These are phyloP conservation scores for Lumbricus terrestris DNA, from an alignment of 2,888 invertebrate genomes.

Conservation along the genomic window DNA sequence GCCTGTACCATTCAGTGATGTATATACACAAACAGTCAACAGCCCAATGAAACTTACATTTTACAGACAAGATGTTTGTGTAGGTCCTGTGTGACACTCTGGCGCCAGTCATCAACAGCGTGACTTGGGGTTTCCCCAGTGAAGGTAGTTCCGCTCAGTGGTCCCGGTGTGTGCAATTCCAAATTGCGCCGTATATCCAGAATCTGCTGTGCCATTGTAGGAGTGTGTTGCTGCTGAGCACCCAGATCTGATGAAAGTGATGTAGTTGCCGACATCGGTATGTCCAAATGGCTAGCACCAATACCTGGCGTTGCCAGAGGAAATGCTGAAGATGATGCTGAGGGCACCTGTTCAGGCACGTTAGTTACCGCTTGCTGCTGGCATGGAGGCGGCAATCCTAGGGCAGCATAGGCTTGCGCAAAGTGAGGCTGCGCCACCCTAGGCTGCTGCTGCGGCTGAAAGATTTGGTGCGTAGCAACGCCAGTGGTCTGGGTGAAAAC, in stretches of 20 bases:
- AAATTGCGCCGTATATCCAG: neutral
- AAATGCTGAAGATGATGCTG: neutral
- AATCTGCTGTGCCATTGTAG: neutral
- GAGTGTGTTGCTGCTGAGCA: neutral
- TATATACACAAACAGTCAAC: neutral
- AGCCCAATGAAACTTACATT: slow-evolving; percentile 69
- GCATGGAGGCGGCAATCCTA: slow-evolving; percentile 15
- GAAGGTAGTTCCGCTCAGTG: neutral
- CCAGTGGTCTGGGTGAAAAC: neutral
- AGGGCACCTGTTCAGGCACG: neutral
- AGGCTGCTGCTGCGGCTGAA: neutral
- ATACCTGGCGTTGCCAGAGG: neutral
- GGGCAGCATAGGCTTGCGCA: slow-evolving; percentile 19
- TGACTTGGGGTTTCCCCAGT: slow-evolving; percentile 9
- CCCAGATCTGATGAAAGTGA: neutral
- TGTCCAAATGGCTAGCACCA: neutral
- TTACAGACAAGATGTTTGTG: slow-evolving; percentile 98
- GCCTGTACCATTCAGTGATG: no score
- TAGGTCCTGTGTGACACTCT: slow-evolving; percentile 87
- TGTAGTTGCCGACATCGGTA: neutral
- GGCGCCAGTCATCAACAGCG: slow-evolving; percentile 85
- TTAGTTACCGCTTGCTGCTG: neutral
- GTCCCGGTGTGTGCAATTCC: neutral
- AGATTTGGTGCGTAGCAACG: neutral
- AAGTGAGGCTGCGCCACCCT: neutral